Base-by-base conservation (phyloP, 2,888 invertebrate genomes). In the Stenodera caucasica region DNA sequence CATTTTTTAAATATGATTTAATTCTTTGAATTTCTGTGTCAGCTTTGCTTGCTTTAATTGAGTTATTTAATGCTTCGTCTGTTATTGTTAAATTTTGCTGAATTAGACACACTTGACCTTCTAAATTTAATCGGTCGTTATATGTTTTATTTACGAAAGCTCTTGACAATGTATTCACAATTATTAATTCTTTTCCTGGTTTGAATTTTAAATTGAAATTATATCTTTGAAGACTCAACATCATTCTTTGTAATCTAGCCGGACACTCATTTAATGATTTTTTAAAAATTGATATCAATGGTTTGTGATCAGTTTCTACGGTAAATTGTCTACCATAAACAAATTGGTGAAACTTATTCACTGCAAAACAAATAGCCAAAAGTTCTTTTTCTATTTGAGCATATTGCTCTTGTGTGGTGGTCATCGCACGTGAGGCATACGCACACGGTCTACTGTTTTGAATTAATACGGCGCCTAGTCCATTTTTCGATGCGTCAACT, bases 301-400 rank as follows among this genome's bases (percentile, higher is more conserved):
- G 71, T 35, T 68, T 68, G 53, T 72, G 72, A 58, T 72, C 70
- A 12, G 63, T 63, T 54, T 66, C 64, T 8, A 70, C 61, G 4
- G 11, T 53, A 29, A 69, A 59, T 12, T 33, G 2, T 59, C 55
- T 56, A 14, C 68, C 68, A 49, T 57, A 66, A 9, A 71, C 12
- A 57, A 61, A 70, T 23, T 68, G 64, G 18, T 63, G 29, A 54
- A 71, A 71, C 53, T 57, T 66, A 14, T 59, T 29, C 45, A 67
- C 65, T 3, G 64, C 68, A 49, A 49, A 60, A 0, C 66, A 32
- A 12, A 72, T 68, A 1, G 70, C 70, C 14, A 67, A n/a, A 9
- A 49, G 33, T 54, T 71, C 68, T 65, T 66, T 67, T 60, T 80
- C 77, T 7, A 80, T 77, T 68, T 80, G 77, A 4, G 76, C 68